Base-by-base conservation (phyloP, 1,140 invertebrate species). In the Scaptomyza montana region DNA sequence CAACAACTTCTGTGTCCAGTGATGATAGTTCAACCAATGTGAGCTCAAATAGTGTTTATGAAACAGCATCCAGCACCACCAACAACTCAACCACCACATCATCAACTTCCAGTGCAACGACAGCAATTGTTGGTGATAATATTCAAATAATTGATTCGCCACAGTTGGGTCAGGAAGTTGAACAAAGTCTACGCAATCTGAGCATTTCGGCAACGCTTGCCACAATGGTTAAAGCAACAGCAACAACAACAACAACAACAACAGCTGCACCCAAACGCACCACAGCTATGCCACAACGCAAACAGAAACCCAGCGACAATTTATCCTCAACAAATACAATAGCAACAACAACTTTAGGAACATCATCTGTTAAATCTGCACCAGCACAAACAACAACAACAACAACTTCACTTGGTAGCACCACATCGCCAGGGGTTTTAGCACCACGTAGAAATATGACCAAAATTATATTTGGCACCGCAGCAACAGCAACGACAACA, bases 41-140 rank as follows among this genome's bases (percentile, higher is more conserved):
- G 5, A 89, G 87, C 5, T 81, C 74, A n/a, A 91, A 92, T 53
- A 90, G 90, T 28, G 77, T 92, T 5, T 90, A 80, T 46, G 90
- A 90, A 13, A 10, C 69, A 2, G 5, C 30, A 5, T 7, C 30
- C 30, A 33, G 30, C 30, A 33, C 5, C 6, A 8, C 54, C 63
- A 36, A 51, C 16, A 70, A 28, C 5, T 51, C 45, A 41, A 61
- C 39, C n/a, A 63, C 10, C 54, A 33, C 5, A 33, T 7, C 30
- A 33, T 7, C 30, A 33, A 6, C 30, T 6, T 7, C 47, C 19
- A 55, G 9, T 25, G 19, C 41, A 33, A 47, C 53, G 36, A 43
- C 21, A 54, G 7, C 33, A 0, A 2, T 47, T n/a, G 2, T 7
- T 8, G 79, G 41, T 13, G 79, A 84, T n/a, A 89, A 90, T 16